Evolutionary conservation across 2,113 vertebrate species (phyloP).

Genomic region (Porphyrio hochstetteri): DNA sequence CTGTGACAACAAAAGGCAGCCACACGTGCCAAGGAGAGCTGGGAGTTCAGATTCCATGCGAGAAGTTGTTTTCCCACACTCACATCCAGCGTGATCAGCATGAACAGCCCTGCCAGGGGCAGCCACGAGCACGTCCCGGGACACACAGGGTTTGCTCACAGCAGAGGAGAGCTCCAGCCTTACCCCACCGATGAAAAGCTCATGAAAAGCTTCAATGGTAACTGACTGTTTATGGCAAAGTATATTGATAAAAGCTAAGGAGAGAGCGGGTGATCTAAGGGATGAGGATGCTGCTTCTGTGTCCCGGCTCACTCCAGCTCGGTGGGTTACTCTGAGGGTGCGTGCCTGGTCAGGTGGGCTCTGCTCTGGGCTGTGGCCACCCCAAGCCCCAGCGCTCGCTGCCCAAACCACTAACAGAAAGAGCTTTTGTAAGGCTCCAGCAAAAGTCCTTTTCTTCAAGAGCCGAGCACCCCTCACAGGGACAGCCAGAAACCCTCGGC

Average conservation of each 20-base stretch:
- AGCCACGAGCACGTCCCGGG: not conserved
- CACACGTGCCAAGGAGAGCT: not conserved
- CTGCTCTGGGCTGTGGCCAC: not conserved
- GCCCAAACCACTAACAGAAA: not conserved
- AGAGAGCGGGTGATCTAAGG: not conserved
- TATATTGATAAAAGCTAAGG: not conserved
- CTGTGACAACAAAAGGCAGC: not conserved
- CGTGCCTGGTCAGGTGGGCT: not conserved
- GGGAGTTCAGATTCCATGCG: not conserved
- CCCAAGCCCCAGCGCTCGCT: fast-evolving
- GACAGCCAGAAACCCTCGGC: not conserved
- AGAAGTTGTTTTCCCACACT: not conserved
- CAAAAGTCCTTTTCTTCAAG: not conserved
- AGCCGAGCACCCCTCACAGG: not conserved
- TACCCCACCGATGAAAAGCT: not conserved
- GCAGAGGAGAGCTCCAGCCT: not conserved
- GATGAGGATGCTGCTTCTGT: not conserved
- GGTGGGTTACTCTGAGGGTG: not conserved
- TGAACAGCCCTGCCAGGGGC: not conserved
- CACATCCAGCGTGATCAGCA: not conserved
- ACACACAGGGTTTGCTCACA: not conserved
- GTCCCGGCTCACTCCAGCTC: not conserved
- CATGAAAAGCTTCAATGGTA: not conserved
- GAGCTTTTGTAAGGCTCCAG: not conserved
- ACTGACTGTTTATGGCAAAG: not conserved